Evolutionary conservation across 2,888 invertebrate genomes (phyloP).

Genomic region (Drosophila longiperda): DNA sequence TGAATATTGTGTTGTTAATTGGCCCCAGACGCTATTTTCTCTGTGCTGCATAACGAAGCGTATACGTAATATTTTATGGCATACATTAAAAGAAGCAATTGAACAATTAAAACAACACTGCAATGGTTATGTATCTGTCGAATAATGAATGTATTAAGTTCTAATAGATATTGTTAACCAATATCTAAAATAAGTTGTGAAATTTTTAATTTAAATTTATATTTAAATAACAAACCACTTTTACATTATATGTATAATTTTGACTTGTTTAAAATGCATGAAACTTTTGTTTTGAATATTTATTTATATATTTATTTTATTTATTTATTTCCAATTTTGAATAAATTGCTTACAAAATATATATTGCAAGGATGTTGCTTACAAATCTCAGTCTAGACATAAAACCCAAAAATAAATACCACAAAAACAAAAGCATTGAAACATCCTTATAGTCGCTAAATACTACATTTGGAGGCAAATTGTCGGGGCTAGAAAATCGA

Average conservation of each 20-base stretch:
- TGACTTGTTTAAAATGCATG: background rate
- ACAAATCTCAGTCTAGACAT: background rate
- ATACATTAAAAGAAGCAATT: constrained; percentile 19
- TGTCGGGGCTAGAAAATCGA: constrained; percentile 34
- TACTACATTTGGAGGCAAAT: constrained; percentile 14
- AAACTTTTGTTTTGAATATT: background rate
- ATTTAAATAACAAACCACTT: background rate
- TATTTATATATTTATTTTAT: no score
- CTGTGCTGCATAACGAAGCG: constrained; percentile 26
- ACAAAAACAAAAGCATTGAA: constrained; percentile 11
- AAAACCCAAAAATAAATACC: background rate
- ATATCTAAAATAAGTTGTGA: background rate
- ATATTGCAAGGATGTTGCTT: background rate
- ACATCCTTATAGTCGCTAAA: constrained; percentile 5
- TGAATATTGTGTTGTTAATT: constrained; percentile 52
- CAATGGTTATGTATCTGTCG: background rate
- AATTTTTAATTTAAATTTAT: background rate
- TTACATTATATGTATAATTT: background rate
- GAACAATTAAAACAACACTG: constrained; percentile 20
- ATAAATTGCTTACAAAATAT: background rate
- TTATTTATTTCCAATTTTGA: background rate
- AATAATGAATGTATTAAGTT: background rate
- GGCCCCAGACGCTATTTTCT: constrained; percentile 42
- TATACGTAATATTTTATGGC: constrained; percentile 33
- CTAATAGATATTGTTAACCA: no score